phyloP scores from a whole-genome alignment of 2,888 invertebrate species.

The Ashinkailepas kermadecensis region DNA sequence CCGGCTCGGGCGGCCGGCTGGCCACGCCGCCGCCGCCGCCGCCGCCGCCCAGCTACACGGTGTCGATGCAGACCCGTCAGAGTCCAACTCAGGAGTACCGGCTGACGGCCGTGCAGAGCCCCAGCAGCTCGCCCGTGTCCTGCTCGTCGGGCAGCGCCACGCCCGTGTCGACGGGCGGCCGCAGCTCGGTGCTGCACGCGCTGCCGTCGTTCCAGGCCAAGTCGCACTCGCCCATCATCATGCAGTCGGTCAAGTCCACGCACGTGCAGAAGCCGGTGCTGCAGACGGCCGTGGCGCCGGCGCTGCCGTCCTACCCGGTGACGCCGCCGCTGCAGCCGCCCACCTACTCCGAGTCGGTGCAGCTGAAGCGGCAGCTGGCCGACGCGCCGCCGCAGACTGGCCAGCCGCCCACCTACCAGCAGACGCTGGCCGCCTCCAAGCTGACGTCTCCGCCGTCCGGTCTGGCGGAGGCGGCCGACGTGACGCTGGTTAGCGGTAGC shows the following conservation, averaged over 20 bases:
- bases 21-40: conserved; percentile 49
- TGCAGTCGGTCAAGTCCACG: conserved; percentile 93
- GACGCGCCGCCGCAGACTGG: conserved; percentile 50
- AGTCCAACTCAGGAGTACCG: conserved; percentile 56
- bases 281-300: conserved; percentile 89
- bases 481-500: conserved; percentile 32
- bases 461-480: conserved; percentile 33
- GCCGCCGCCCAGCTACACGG: conserved; percentile 73
- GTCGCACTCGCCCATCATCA: conserved; percentile 86
- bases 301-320: conserved; percentile 40
- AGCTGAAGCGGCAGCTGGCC: conserved; percentile 34
- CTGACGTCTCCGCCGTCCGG: conserved; percentile 52
- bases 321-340: conserved; percentile 39
- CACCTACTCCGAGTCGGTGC: conserved; percentile 28
- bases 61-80: conserved; percentile 77
- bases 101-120: conserved; percentile 29
- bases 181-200: conserved; percentile 63
- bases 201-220: conserved; percentile 81
- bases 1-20: conserved; percentile 37
- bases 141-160: conserved; percentile 34
- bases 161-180: conserved; percentile 38
- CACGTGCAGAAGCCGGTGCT: conserved; percentile 86
- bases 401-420: conserved; percentile 88
- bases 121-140: conserved; percentile 31
- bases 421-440: conserved; percentile 59